A percentile compares a stretch with the other conserved stretches of the same genome.
These are phyloP conservation scores for Meandrina meandrites DNA, from an alignment of 92 coral and sea anemone genomes.

Conservation along the genomic window DNA sequence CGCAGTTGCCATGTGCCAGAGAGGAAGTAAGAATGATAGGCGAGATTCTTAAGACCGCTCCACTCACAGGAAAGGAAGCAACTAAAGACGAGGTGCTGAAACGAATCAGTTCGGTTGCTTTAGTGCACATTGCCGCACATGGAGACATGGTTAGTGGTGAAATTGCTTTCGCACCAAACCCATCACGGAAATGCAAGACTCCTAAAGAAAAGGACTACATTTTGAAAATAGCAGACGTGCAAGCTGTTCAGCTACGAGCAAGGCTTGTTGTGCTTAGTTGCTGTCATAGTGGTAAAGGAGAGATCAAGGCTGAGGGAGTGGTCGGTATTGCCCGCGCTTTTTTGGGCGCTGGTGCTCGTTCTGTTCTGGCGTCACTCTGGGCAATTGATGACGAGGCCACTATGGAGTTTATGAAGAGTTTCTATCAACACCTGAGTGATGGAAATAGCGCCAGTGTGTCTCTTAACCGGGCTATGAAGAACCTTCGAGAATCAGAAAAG, in stretches of 20 bases:
- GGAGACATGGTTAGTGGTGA: too few relatives aligned
- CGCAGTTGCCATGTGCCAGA: too few relatives aligned
- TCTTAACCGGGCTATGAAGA: background rate
- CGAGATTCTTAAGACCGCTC: too few relatives aligned
- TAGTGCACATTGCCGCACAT: too few relatives aligned
- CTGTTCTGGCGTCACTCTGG: slow-evolving; percentile 39
- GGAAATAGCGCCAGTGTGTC: background rate
- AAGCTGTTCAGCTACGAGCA: slow-evolving; percentile 14
- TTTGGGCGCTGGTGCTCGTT: slow-evolving; percentile 33
- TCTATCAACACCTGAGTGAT: background rate
- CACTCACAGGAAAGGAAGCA: too few relatives aligned
- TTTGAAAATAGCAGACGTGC: background rate
- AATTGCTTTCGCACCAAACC: too few relatives aligned
- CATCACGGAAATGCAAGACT: too few relatives aligned
- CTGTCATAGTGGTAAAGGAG: slow-evolving; percentile 23
- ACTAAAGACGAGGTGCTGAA: too few relatives aligned
- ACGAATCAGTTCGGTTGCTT: too few relatives aligned
- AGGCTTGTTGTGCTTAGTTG: slow-evolving; percentile 27
- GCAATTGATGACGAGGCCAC: slow-evolving; percentile 24
- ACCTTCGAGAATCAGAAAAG: background rate
- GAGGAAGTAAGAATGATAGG: too few relatives aligned
- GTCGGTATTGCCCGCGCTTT: slow-evolving; percentile 37
- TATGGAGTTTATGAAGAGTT: background rate
- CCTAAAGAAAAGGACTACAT: background rate
- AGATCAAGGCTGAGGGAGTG: slow-evolving; percentile 21